Percentiles rank a stretch among this genome's conserved stretches.
phyloP scores from a whole-genome alignment of 1,140 invertebrate genomes.

The Pseudomyrmex dendroicus region DNA sequence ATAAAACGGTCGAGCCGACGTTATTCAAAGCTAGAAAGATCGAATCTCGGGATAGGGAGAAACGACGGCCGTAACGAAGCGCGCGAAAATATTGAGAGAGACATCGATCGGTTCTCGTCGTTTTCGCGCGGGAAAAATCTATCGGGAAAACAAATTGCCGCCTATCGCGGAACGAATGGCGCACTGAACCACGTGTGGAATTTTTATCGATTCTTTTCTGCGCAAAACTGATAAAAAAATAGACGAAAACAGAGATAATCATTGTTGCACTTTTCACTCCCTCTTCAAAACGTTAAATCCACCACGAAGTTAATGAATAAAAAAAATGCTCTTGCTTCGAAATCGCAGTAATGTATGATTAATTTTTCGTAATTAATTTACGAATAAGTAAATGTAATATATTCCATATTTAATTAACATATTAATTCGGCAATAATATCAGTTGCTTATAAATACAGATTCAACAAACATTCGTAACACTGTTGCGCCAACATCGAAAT shows the following conservation, averaged over 20 bases:
- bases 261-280: too few relatives aligned
- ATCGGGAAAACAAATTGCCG: slow-evolving; percentile 26
- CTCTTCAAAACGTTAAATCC: too few relatives aligned
- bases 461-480: neutral
- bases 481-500: neutral
- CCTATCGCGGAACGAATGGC: neutral
- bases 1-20: slow-evolving; percentile 12
- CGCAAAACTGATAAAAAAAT: slow-evolving; percentile 2
- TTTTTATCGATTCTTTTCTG: neutral
- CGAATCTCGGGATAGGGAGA: slow-evolving; percentile 29
- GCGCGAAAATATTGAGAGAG: slow-evolving; percentile 60
- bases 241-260: neutral
- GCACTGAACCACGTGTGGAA: neutral
- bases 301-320: too few relatives aligned
- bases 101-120: slow-evolving; percentile 22
- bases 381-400: too few relatives aligned
- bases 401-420: neutral
- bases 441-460: neutral
- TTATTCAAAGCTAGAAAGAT: slow-evolving; percentile 40
- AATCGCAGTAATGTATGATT: too few relatives aligned
- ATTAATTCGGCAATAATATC: too few relatives aligned
- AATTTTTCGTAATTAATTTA: too few relatives aligned
- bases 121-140: slow-evolving; percentile 39
- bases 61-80: slow-evolving; percentile 29
- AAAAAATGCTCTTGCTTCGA: too few relatives aligned